Evolutionary conservation across 1,140 invertebrate species (phyloP), one percentile per base, ranked within the genome.

Genomic region (Venustaconcha ellipsiformis): DNA sequence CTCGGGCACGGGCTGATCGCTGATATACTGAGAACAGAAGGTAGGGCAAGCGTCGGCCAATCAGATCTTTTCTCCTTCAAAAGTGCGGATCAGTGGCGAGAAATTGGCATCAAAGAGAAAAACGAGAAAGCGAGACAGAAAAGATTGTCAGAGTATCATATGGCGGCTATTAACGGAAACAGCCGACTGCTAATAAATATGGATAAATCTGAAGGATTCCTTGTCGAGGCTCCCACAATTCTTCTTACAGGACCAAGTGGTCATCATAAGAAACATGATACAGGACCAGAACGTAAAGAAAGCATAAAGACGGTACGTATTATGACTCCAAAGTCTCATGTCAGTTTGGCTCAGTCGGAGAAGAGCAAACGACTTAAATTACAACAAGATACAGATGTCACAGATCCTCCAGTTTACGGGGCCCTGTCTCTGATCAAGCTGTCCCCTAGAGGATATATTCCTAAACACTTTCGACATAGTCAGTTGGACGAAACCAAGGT

Each of bases 1-100:
- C 78, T 88, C 6, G 87, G 86, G 2, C 82, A 83, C 69, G 72
- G 70, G 15, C 80, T 84, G 14, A 82, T 88, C 30, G 83, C 84
- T 4, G 77, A 80, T 6, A 70, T 84, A 15, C 74, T 88, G 0
- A 69, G 70, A 26, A 71, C 74, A 1, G 75, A 84, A 65, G 87
- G 87, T 6, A 70, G 63, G 11, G 86, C 86, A 0, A 82, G 81
- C 20, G 71, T 72, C 15, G 85, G 81, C 15, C 84, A 84, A 57
- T 79, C 80, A 0, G 86, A 87, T 72, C 64, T 67, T 20, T 79
- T 69, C 68, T 78, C 78, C 26, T 87, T 86, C 72, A 80, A 82
- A 26, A 80, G 70, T 63, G 82, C 80, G 13, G 72, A 82, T 18
- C 85, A 86, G 59, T 87, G 86, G 86, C 76, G 82, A 8, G 78